Percentiles rank a stretch among this genome's conserved stretches.
Conservation (phyloP, 2,888 invertebrate species). For the Ptychoptera contaminata region DNA sequence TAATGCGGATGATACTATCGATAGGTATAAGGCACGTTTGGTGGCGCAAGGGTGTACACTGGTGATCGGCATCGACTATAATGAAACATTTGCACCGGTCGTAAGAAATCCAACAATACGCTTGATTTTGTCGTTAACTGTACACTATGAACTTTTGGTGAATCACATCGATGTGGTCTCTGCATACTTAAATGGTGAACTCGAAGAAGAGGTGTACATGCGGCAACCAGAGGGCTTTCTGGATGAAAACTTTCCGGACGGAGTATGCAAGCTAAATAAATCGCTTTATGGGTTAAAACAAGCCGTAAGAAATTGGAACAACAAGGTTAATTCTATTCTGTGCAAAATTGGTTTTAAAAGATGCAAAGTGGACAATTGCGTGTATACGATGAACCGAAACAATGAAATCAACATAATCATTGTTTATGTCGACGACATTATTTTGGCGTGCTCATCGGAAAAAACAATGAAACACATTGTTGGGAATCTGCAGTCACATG, state of each 20-base stretch:
- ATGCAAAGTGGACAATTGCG: neutral
- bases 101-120: constrained; percentile 5
- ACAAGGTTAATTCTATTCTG: neutral
- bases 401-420: neutral
- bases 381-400: constrained; percentile 4
- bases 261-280: constrained; percentile 7
- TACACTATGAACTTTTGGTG: constrained; percentile 3
- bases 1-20: no score
- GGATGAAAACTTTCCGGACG: no score
- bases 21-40: no score
- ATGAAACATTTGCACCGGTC: constrained; percentile 4
- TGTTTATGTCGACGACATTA: constrained; percentile 9
- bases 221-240: no score
- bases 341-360: neutral
- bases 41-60: no score
- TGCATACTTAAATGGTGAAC: constrained; percentile 4
- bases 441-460: neutral
- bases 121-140: constrained; percentile 6
- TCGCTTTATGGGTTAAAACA: constrained; percentile 11
- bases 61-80: no score
- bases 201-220: constrained; percentile 3
- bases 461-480: no score
- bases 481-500: no score
- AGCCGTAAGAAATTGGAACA: constrained; percentile 4
- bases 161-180: constrained; percentile 3